A percentile compares a stretch with the other conserved stretches of the same genome.
These are phyloP conservation scores for Eurytoma californica DNA, from an alignment of 2,888 invertebrate species.

Conservation along the genomic window DNA sequence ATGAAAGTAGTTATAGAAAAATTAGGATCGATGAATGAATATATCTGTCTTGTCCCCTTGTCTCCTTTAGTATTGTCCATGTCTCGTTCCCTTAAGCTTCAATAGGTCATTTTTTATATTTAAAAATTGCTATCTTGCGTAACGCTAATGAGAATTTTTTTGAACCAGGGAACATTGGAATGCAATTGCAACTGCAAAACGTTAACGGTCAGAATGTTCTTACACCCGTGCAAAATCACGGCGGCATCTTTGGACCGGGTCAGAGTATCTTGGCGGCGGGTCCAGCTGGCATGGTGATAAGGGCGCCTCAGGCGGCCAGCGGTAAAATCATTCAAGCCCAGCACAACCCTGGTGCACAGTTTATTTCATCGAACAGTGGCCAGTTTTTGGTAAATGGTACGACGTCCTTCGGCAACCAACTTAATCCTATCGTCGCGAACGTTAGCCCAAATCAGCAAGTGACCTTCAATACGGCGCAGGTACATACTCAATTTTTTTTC, in stretches of 20 bases:
- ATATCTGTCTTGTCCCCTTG: too few species aligned
- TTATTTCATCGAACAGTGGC: conserved; percentile 83
- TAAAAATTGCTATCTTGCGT: too few species aligned
- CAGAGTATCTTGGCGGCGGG: conserved; percentile 82
- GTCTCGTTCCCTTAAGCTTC: too few species aligned
- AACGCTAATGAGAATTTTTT: neutral
- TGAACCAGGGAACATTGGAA: conserved; percentile 78
- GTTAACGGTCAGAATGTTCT: conserved; percentile 87
- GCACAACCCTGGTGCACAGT: conserved; percentile 83
- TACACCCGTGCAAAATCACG: conserved; percentile 82
- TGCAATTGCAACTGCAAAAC: conserved; percentile 87
- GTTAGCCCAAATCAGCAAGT: conserved; percentile 84
- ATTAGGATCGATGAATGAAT: too few species aligned
- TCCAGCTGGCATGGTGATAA: conserved; percentile 86
- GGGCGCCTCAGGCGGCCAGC: conserved; percentile 83
- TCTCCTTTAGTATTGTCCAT: too few species aligned
- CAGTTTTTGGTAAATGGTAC: conserved; percentile 87
- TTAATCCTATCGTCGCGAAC: conserved; percentile 87
- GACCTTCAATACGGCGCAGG: conserved; percentile 79
- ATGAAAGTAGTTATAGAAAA: too few species aligned
- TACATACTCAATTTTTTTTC: conserved; percentile 47
- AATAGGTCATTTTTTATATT: too few species aligned
- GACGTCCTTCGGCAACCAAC: conserved; percentile 82
- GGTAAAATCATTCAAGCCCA: conserved; percentile 81
- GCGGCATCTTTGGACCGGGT: conserved; percentile 80